Base-by-base conservation (phyloP, 2,888 invertebrate genomes). In the Xiphydria camelus region DNA sequence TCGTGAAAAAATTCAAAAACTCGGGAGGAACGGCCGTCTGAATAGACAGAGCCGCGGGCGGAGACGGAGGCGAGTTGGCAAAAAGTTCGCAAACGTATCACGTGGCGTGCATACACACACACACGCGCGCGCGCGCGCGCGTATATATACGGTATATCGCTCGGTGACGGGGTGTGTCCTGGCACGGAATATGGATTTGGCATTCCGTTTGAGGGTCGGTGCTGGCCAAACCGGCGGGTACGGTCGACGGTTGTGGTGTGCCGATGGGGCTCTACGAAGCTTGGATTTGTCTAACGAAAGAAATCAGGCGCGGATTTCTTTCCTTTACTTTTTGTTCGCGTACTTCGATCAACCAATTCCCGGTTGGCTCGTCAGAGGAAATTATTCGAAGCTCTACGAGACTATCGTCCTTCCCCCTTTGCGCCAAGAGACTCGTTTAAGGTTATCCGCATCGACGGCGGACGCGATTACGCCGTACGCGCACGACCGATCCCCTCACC, bases 181-280 rank as follows among this genome's bases (percentile, higher is more conserved):
- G 39, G 45, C 39, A 45, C 45, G 32, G 32, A 33, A 21, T 45
- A 40, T 45, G 45, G 45, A 40, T 45, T 45, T 38, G 17, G 31
- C 33, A 23, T 45, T 45, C 38, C 20, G 10, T 14, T 36, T 6
- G 15, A 18, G n/a, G 12, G 33, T n/a, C 33, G 33, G 33, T 33
- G 33, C 33, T 33, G 33, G 6, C 33, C 33, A 17, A 14, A 14
- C 15, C 18, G 33, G n/a, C 17, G 33, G 33, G 33, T 33, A 33
- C 33, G 17, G 18, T n/a, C 17, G 33, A 33, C 33, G n/a, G n/a
- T n/a, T 33, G 33, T 17, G 33, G 33, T 17, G 33, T 33, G 33
- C 10, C 15, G 33, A 33, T 33, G 17, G 17, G 33, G 15, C 33
- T 18, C 17, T 14, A 18, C 4, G 18, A 33, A 33, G 22, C 9